A percentile compares a stretch with the other conserved stretches of the same genome.
phyloP scores from a whole-genome alignment of 1,140 invertebrate species.

The Atta cephalotes region DNA sequence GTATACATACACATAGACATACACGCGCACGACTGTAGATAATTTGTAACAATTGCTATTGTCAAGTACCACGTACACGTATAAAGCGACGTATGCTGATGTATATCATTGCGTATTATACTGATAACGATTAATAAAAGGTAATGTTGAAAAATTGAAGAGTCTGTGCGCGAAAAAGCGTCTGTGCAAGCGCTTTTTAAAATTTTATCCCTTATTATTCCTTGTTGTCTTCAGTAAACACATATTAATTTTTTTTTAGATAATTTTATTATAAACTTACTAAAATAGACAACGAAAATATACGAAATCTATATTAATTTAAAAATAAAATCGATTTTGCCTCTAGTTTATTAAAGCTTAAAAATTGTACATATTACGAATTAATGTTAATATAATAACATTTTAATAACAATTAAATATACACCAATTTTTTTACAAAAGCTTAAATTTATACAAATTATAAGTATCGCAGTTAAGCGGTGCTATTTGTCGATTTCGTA shows the following conservation, averaged over 20 bases:
- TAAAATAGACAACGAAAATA: not conserved
- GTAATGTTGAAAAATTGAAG: slow-evolving; percentile 83
- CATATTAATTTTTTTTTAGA: not conserved
- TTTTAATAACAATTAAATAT: not conserved
- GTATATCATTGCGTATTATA: slow-evolving; percentile 83
- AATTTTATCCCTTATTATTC: not conserved
- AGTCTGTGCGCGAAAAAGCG: not conserved
- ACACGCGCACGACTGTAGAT: slow-evolving; percentile 83
- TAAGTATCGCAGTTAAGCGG: not conserved
- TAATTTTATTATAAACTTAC: not conserved
- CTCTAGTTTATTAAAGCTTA: not conserved
- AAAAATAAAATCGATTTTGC: not conserved
- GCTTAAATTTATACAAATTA: slow-evolving; percentile 13
- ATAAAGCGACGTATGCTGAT: slow-evolving; percentile 71
- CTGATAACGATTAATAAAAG: slow-evolving; percentile 85
- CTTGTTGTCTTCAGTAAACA: not conserved
- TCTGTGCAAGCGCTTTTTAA: no score
- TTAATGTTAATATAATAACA: not conserved
- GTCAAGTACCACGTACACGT: slow-evolving; percentile 82
- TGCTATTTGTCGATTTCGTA: not conserved
- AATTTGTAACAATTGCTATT: slow-evolving; percentile 85
- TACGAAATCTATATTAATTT: not conserved
- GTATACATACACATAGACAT: slow-evolving; percentile 63
- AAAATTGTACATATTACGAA: slow-evolving; percentile 8
- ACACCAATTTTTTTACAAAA: not conserved